These are phyloP conservation scores for Hepsetus odoe DNA, from an alignment of 2,113 vertebrate genomes.

Conservation along the genomic window DNA sequence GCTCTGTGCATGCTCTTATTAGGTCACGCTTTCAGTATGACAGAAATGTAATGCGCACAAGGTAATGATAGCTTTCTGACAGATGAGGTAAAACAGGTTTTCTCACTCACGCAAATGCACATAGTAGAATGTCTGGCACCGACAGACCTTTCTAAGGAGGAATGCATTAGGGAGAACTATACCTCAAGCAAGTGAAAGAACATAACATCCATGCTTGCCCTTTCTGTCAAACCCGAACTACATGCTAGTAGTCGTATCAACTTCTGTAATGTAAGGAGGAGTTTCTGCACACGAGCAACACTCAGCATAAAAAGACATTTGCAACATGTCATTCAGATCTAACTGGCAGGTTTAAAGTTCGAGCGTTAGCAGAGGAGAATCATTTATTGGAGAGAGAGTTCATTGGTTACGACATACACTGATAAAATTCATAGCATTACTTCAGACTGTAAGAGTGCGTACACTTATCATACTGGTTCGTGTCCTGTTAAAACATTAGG, in stretches of 20 bases:
- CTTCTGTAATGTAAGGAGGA: neutral
- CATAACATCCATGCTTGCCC: no score
- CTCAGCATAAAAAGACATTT: neutral
- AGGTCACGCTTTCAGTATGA: constrained; percentile 50
- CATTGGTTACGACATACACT: neutral
- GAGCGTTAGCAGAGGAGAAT: neutral
- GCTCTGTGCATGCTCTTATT: neutral
- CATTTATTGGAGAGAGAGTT: neutral
- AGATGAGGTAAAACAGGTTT: constrained; percentile 64
- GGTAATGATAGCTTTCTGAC: constrained; percentile 47
- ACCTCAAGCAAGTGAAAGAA: neutral
- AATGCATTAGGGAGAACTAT: no score
- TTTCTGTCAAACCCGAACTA: neutral
- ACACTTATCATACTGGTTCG: constrained; percentile 23
- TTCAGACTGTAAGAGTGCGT: constrained; percentile 34
- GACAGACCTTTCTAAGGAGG: neutral
- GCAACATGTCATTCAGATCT: neutral
- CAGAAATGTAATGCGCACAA: constrained; percentile 43
- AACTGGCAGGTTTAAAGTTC: neutral
- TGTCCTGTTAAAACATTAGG: constrained; percentile 26
- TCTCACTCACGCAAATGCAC: constrained; percentile 20
- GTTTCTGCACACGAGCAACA: neutral
- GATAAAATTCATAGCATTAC: constrained; percentile 22
- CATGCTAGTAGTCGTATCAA: neutral
- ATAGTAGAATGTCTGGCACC: neutral